phyloP scores from a whole-genome alignment of 2,797 vertebrate genomes.

The Myotis vivesi region DNA sequence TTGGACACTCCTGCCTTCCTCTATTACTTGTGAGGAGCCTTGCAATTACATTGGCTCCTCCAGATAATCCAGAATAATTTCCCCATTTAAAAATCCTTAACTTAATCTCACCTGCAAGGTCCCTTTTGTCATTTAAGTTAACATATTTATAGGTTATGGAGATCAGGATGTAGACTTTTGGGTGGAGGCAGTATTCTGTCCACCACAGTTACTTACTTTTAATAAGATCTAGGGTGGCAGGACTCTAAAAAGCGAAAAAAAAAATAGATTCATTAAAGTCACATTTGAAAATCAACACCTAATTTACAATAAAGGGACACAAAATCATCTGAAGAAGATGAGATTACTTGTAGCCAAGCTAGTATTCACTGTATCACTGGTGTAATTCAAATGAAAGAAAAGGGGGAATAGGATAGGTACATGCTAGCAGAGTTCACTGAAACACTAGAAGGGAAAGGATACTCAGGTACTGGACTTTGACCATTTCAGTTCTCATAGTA shows the following conservation, averaged over 20 bases:
- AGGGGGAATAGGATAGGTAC: background rate
- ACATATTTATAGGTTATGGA: background rate
- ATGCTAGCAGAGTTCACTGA: background rate
- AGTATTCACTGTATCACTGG: background rate
- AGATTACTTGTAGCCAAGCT: background rate
- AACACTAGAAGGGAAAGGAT: background rate
- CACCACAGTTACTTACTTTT: background rate
- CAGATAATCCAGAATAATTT: background rate
- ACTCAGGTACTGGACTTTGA: background rate
- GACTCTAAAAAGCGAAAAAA: background rate
- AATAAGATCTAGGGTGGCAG: background rate
- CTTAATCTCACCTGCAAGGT: background rate
- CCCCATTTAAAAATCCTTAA: background rate
- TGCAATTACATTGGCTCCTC: background rate
- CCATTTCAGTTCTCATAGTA: background rate
- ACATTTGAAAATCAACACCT: constrained; percentile 33
- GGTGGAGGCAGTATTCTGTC: background rate
- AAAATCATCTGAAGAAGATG: background rate
- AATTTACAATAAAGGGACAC: background rate
- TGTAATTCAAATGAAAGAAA: constrained; percentile 35
- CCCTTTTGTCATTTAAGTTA: background rate
- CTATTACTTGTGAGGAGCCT: background rate
- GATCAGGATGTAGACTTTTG: background rate
- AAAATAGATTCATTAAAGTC: constrained; percentile 4
- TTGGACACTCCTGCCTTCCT: background rate